These are phyloP conservation scores for Netelia virgata DNA, from an alignment of 2,888 invertebrate species.

Conservation along the genomic window DNA sequence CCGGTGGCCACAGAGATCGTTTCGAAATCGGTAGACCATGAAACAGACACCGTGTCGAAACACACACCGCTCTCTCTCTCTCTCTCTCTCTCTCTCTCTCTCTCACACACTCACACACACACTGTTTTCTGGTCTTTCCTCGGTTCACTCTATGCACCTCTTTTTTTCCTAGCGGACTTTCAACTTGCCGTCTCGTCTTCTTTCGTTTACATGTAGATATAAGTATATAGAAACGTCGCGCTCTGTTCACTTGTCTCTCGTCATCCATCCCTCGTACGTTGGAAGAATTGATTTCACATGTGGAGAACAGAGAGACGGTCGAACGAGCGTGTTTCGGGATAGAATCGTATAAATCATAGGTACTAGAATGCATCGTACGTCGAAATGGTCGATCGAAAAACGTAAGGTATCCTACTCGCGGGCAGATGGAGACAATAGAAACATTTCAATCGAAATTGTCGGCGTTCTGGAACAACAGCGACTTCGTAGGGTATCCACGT, in stretches of 20 bases:
- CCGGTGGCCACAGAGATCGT: constrained; percentile 59
- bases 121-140: constrained; percentile 27
- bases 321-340: constrained; percentile 28
- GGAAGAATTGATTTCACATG: constrained; percentile 62
- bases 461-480: constrained; percentile 24
- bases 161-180: constrained; percentile 44
- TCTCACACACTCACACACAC: background rate
- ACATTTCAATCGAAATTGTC: constrained; percentile 50
- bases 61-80: background rate
- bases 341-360: constrained; percentile 22
- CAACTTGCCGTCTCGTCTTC: constrained; percentile 45
- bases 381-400: constrained; percentile 22
- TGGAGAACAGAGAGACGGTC: background rate
- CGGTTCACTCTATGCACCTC: constrained; percentile 34
- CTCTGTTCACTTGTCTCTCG: constrained; percentile 47
- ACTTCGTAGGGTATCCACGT: constrained; percentile 23
- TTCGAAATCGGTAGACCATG: constrained; percentile 63
- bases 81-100: background rate
- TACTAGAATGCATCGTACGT: background rate
- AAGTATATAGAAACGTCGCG: constrained; percentile 31
- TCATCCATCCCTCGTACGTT: background rate
- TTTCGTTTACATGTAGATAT: constrained; percentile 30
- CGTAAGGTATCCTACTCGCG: background rate
- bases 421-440: constrained; percentile 19
- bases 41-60: constrained; percentile 64